phyloP scores from a whole-genome alignment of 2,888 invertebrate species.

The Pharmacophagus antenor region DNA sequence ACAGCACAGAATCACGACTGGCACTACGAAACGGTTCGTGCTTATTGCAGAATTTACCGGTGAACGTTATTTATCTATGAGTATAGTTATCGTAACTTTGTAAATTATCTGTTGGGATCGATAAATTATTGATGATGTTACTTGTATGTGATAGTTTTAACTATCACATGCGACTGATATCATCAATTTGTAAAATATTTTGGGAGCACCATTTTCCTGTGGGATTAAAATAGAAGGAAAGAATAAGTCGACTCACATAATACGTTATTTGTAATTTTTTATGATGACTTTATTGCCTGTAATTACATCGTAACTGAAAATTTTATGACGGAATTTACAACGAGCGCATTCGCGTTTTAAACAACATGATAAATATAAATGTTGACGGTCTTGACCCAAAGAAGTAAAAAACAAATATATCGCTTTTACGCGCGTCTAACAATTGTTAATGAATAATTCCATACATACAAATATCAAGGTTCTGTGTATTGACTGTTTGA shows the following conservation, averaged over 20 bases:
- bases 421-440: neutral
- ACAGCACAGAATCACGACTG: conserved; percentile 23
- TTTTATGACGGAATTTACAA: conserved; percentile 52
- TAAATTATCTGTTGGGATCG: conserved; percentile 25
- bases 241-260: conserved; percentile 3
- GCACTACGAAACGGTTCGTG: conserved; percentile 1
- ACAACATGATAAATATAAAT: neutral
- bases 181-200: neutral
- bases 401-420: neutral
- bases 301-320: conserved; percentile 33
- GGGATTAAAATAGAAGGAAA: conserved; percentile 5
- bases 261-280: conserved; percentile 19
- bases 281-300: neutral
- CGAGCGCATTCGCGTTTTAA: conserved; percentile 42
- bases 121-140: too few species aligned
- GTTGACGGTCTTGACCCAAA: neutral
- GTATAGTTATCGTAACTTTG: conserved; percentile 21
- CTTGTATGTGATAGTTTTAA: too few species aligned
- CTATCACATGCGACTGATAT: neutral
- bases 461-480: too few species aligned
- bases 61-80: conserved; percentile 22
- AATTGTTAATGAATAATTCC: neutral
- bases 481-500: too few species aligned
- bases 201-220: neutral
- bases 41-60: conserved; percentile 15